Evolutionary conservation across 2,113 vertebrate species (phyloP).

Genomic region (Mandrillus leucophaeus): DNA sequence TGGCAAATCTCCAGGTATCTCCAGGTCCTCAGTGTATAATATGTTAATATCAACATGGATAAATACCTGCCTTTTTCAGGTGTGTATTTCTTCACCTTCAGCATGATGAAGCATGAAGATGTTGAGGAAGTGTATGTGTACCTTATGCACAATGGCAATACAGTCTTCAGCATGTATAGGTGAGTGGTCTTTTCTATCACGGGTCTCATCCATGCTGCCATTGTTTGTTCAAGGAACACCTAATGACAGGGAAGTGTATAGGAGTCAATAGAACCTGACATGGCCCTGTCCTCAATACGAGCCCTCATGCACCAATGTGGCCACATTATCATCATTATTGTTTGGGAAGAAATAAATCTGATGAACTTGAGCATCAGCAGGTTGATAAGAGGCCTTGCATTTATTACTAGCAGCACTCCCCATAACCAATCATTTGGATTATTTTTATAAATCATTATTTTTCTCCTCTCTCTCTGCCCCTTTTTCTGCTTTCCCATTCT

Average conservation of each 20-base stretch:
- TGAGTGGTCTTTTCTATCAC: slow-evolving; percentile 55
- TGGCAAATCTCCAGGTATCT: neutral
- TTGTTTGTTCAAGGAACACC: neutral
- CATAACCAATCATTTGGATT: neutral
- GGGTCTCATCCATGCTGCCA: neutral
- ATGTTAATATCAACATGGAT: neutral
- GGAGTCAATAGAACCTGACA: neutral
- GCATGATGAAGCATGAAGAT: slow-evolving; percentile 91
- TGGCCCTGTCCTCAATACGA: neutral
- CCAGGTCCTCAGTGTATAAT: neutral
- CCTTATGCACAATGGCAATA: slow-evolving; percentile 91
- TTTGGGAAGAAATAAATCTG: neutral
- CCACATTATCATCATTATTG: neutral
- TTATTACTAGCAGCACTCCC: neutral
- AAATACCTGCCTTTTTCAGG: slow-evolving; percentile 79
- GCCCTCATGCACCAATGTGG: neutral
- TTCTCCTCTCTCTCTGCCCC: neutral
- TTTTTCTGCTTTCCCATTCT: neutral
- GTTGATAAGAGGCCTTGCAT: neutral
- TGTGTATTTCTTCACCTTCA: slow-evolving; percentile 91
- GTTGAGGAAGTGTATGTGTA: slow-evolving; percentile 90
- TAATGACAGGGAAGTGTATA: neutral
- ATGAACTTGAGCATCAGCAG: neutral
- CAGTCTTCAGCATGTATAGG: slow-evolving; percentile 91
- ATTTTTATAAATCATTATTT: neutral